These are phyloP conservation scores for Collichthys lucidus DNA, from an alignment of 2,113 vertebrate species.

Conservation along the genomic window DNA sequence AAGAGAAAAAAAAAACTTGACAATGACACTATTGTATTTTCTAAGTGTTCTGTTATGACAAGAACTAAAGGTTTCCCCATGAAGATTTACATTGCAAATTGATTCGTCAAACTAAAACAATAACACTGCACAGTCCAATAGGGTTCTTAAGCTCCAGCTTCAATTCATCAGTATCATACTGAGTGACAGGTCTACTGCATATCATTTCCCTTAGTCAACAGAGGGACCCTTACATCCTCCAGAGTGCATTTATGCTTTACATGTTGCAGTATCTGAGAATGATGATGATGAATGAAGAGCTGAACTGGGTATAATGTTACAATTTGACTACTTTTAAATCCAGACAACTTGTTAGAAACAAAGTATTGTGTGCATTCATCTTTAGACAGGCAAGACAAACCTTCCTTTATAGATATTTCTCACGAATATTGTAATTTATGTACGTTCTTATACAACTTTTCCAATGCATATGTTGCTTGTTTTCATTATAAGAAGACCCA, in stretches of 20 bases:
- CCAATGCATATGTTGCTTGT: not conserved
- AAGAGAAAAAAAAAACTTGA: slow-evolving; percentile 7
- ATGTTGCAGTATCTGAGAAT: not conserved
- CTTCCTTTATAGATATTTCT: not conserved
- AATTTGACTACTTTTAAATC: not conserved
- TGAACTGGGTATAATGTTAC: not conserved
- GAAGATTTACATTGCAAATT: slow-evolving; percentile 40
- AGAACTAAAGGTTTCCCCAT: slow-evolving; percentile 15
- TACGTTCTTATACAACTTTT: not conserved
- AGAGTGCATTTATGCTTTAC: slow-evolving; percentile 6
- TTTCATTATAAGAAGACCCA: not conserved
- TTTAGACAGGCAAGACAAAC: not conserved
- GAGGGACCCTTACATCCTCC: not conserved
- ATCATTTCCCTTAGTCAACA: not conserved
- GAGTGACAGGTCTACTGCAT: slow-evolving; percentile 29
- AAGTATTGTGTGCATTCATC: not conserved
- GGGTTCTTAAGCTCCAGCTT: slow-evolving; percentile 28
- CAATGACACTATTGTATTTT: slow-evolving; percentile 45
- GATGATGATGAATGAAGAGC: slow-evolving; percentile 28
- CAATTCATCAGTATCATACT: slow-evolving; percentile 34
- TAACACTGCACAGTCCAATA: slow-evolving; percentile 13
- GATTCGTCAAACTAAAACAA: slow-evolving; percentile 33
- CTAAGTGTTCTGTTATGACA: slow-evolving; percentile 34
- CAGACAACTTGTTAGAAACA: not conserved
- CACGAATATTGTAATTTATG: not conserved